Evolutionary conservation across 1,140 invertebrate genomes (phyloP), one percentile per base, ranked within the genome.

Genomic region (Solenopsis fugax): DNA sequence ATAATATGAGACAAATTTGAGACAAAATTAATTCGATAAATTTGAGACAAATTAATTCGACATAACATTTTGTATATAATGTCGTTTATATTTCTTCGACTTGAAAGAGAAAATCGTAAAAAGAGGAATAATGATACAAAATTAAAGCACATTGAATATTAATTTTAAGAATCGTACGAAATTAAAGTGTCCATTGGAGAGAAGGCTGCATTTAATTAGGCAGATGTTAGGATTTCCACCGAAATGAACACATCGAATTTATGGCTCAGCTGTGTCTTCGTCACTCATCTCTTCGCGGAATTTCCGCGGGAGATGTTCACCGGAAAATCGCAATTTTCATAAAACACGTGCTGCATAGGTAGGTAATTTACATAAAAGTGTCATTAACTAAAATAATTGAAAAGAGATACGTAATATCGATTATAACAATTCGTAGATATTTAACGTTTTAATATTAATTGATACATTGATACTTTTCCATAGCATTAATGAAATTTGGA

Each of bases 161-260:
- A 71, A 81, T 71, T 71, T 81, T 81, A 71, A 81, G 50, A 72
- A 65, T 78, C 24, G 18, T 16, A 41, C 41, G 41, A 64, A 37
- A 65, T 65, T 12, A 48, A 67, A 72, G 10, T 24, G 37, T 56
- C n/a, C 76, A 12, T 56, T 24, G 67, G 65, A 56, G 29, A 81
- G 9, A 56, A 69, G 64, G 13, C 65, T 58, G 65, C 50, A 72
- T 16, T 81, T 72, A 56, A 56, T 81, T 81, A 56, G 7, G 48
- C 78, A 71, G 64, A 69, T 45, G 50, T 81, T 81, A 71, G 18
- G 50, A 12, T 56, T 45, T 71, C 50, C 48, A 29, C 48, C 29
- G n/a, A 81, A 71, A 81, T 29, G 64, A 58, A 16, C 78, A 1
- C 24, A 56, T 12, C 12, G 18, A 72, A 81, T 81, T 69, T 81